phyloP scores from a whole-genome alignment of 2,888 invertebrate genomes.

The Nasonia oneida region DNA sequence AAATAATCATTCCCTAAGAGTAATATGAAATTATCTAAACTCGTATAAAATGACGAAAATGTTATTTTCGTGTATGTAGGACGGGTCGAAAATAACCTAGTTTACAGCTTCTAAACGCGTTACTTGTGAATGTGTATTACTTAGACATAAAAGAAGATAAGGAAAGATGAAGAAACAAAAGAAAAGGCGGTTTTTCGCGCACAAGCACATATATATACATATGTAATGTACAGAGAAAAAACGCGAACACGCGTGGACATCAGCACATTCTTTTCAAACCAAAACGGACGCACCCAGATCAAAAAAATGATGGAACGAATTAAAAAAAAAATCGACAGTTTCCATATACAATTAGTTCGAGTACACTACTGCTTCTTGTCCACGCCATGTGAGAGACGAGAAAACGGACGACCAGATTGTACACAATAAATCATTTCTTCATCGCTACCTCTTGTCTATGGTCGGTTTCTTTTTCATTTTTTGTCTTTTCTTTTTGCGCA shows the following conservation, averaged over 20 bases:
- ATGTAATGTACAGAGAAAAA: not conserved
- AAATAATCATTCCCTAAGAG: constrained; percentile 72
- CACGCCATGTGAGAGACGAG: constrained; percentile 6
- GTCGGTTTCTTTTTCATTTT: not conserved
- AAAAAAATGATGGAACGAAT: not conserved
- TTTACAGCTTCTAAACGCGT: constrained; percentile 48
- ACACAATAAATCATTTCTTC: constrained; percentile 36
- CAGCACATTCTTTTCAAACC: not conserved
- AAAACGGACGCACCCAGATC: not conserved
- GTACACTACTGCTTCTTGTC: not conserved
- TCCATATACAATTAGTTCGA: not conserved
- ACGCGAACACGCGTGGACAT: constrained; percentile 19
- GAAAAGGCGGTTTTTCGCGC: not conserved
- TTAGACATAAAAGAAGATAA: constrained; percentile 43
- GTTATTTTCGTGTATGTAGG: constrained; percentile 51
- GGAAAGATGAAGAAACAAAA: constrained; percentile 1
- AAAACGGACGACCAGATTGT: constrained; percentile 47
- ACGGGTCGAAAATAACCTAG: constrained; percentile 61
- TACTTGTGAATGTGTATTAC: constrained; percentile 6
- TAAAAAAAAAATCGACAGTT: not conserved
- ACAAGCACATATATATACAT: not conserved
- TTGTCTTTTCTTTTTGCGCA: constrained; percentile 16
- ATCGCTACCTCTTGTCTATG: not conserved
- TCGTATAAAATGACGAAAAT: constrained; percentile 73
- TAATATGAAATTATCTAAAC: constrained; percentile 70